Conservation (phyloP, 2,888 invertebrate genomes). For the Chaitophorus viminalis region DNA sequence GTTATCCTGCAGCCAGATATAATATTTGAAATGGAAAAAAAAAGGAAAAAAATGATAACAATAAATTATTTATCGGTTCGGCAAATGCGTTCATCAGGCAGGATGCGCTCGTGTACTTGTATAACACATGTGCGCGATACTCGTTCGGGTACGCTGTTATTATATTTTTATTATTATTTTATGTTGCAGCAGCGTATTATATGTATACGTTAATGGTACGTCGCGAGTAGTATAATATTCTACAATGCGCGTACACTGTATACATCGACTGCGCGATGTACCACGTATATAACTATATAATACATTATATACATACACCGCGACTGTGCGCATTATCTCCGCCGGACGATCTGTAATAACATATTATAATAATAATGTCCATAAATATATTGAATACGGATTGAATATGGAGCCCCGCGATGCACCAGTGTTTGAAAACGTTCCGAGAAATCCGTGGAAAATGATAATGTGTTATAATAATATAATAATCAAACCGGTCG, state of each 20-base stretch:
- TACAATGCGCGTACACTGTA: too few species aligned
- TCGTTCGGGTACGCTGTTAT: not conserved
- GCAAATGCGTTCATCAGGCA: conserved; percentile 1
- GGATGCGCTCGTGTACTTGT: not conserved
- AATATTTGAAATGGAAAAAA: conserved; percentile 12
- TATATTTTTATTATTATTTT: conserved; percentile 3
- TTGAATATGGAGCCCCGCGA: conserved; percentile 2
- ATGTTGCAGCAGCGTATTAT: not conserved
- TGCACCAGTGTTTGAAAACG: not conserved
- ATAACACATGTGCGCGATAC: too few species aligned
- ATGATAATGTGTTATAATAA: not conserved
- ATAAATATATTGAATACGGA: not conserved
- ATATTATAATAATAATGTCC: not conserved
- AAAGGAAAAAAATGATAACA: not conserved
- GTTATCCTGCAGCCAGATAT: not conserved
- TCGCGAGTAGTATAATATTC: not conserved
- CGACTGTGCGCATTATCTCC: conserved; percentile 21
- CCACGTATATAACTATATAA: too few species aligned
- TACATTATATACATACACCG: too few species aligned
- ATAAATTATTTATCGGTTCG: conserved; percentile 36
- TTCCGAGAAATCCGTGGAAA: conserved; percentile 16
- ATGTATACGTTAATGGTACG: too few species aligned
- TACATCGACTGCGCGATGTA: too few species aligned
- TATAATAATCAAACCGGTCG: conserved; percentile 16
- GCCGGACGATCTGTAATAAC: conserved; percentile 22